Evolutionary conservation across 2,888 invertebrate genomes (phyloP), one percentile per base, ranked within the genome.

Genomic region (Leptinotarsa haldemani): DNA sequence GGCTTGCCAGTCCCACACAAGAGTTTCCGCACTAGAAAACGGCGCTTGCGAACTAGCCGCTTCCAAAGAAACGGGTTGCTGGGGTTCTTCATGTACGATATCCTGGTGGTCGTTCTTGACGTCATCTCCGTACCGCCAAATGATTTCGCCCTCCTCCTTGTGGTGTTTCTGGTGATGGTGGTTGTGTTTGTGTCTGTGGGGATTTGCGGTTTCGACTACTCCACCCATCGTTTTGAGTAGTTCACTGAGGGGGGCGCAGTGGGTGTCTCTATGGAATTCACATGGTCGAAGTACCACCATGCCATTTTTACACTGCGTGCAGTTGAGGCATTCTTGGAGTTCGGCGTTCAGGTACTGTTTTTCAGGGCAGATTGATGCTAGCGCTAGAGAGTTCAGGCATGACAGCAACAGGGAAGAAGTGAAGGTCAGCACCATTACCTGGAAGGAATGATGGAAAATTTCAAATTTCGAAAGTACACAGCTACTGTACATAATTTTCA

Each of bases 1-100:
- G 72, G 93, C 92, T 84, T 94, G 94, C 90, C 94, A 91, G 87
- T 94, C 94, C 92, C 93, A 93, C 83, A 90, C 87, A 78, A 89
- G 81, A 52, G 86, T 85, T 81, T 89, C 89, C 18, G 88, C 87
- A 75, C 86, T 85, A 61, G 86, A 86, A 81, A 90, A 88, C 78
- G 88, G 88, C 79, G 85, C 87, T 73, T 86, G 87, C 16, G 84
- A 84, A 77, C 83, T 85, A 48, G 88, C 88, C 86, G 81, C 80
- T 47, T 78, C 81, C n/a, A 71, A 73, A 0, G 77, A 76, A 16
- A 74, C 63, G 4, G 73, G 65, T 4, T 22, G 30, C n/a, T n/a
- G 53, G 30, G n/a, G 52, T 7, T n/a, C 53, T 15, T 52, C 30
- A 15, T 25, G n/a, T n/a, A 25, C 50, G 4, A 13, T 66, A 25